Base-by-base conservation (phyloP, 1,140 invertebrate genomes). In the Thaumatotibia leucotreta region DNA sequence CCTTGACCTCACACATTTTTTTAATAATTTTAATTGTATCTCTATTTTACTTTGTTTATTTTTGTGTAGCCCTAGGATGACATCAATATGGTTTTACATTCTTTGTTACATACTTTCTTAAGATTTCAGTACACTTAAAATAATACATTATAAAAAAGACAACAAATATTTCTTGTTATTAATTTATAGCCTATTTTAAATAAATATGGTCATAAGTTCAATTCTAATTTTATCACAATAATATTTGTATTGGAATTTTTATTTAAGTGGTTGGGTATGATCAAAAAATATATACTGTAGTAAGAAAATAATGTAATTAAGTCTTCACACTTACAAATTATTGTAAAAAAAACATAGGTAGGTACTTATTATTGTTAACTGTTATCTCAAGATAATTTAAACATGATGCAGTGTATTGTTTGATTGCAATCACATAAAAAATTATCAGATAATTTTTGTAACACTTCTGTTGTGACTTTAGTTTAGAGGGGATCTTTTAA, bases 1-100 rank as follows among this genome's bases (percentile, higher is more conserved):
- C 89, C 87, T 91, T 91, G 87, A 89, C 86, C 86, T 76, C 75
- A 70, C 69, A 73, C 80, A 76, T 64, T 68, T 68, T 65, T 52
- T 74, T 63, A 70, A 63, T 74, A 63, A 68, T 68, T 17, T 45
- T 45, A 68, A 76, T 75, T 72, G 67, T 73, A 64, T 73, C 65
- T 65, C 54, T 65, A 69, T 70, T 73, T 66, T 65, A 31, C 68
- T 69, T 72, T 74, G 72, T 58, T 58, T 58, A 31, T 29, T 58
- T 58, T 29, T 27, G n/a, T 29, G 24, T 24, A 58, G 52, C 14
- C 14, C 14, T 8, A 20, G 14, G 11, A 58, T 58, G 14, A 58
- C 52, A 58, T 11, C 20, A 58, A n/a, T 6, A 31, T 58, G n/a
- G n/a, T 58, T 4, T 49, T 29, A 6, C 0, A 20, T 45, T 20